Percentiles rank a stretch among this genome's conserved stretches.
Evolutionary conservation across 1,140 invertebrate genomes (phyloP).

Genomic region (Brachionus asplanchnoidis): DNA sequence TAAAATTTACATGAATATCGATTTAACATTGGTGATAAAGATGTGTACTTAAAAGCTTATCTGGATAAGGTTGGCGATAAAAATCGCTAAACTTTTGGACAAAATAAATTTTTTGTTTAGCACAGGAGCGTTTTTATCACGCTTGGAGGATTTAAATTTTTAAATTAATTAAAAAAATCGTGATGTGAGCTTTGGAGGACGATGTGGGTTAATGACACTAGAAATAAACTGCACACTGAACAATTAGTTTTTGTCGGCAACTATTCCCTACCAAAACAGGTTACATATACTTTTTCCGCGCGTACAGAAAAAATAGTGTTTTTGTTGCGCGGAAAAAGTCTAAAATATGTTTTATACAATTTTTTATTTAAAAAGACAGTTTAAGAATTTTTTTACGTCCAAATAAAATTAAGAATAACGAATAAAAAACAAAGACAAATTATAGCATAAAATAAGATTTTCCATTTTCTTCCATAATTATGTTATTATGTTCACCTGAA

Average conservation of each 20-base stretch:
- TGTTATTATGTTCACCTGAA: too few species aligned
- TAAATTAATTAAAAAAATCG: slow-evolving; percentile 4
- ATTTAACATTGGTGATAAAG: not conserved
- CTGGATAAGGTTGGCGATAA: not conserved
- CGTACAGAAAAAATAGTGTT: too few species aligned
- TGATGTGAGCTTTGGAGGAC: not conserved
- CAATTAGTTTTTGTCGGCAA: not conserved
- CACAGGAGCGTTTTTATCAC: not conserved
- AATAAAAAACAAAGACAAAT: too few species aligned
- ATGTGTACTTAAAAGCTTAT: not conserved
- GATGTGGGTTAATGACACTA: slow-evolving; percentile 5
- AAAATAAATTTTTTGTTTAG: not conserved
- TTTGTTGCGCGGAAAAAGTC: too few species aligned
- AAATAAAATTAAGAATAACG: too few species aligned
- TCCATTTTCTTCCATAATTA: too few species aligned
- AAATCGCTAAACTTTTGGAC: not conserved
- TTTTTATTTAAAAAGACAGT: too few species aligned
- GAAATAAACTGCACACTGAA: not conserved
- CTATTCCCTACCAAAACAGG: not conserved
- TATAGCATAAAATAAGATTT: too few species aligned
- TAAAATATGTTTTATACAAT: too few species aligned
- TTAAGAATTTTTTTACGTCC: too few species aligned
- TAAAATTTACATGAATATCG: not conserved
- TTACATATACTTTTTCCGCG: too few species aligned
- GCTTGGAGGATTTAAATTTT: not conserved